A percentile compares a stretch with the other conserved stretches of the same genome.
Conservation (phyloP, 2,113 vertebrate genomes). For the Lasiurus borealis region DNA sequence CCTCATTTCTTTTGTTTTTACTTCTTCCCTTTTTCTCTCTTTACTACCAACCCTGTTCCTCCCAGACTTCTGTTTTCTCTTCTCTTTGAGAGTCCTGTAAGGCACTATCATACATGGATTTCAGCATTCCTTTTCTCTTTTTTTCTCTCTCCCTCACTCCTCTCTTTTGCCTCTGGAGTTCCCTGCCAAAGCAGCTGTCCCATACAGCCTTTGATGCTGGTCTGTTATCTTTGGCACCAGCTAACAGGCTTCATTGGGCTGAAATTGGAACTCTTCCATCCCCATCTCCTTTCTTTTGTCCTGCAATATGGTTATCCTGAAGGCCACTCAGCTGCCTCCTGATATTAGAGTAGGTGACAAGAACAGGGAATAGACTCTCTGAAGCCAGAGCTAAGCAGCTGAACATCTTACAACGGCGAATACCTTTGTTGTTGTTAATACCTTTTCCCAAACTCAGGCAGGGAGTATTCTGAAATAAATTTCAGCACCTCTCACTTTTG, state of each 20-base stretch:
- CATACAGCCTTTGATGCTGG: not conserved
- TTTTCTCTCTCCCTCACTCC: too few species aligned
- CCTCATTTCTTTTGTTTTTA: not conserved
- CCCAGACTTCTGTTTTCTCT: not conserved
- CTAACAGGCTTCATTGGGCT: constrained; percentile 26
- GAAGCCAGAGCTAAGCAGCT: not conserved
- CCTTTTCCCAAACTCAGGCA: not conserved
- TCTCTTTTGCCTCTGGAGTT: not conserved
- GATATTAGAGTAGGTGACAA: not conserved
- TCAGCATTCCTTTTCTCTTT: not conserved
- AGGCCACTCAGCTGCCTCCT: constrained; percentile 26
- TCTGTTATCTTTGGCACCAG: constrained; percentile 66
- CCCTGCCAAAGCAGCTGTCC: constrained; percentile 60
- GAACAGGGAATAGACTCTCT: not conserved
- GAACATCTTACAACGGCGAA: not conserved
- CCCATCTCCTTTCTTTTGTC: constrained; percentile 51
- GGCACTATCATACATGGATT: not conserved
- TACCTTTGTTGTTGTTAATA: not conserved
- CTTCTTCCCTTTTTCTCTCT: not conserved
- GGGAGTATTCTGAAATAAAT: constrained; percentile 37
- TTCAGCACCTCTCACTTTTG: constrained; percentile 28
- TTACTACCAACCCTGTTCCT: not conserved
- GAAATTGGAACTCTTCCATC: constrained; percentile 49
- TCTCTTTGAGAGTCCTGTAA: not conserved
- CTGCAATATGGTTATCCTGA: constrained; percentile 46